A percentile compares a stretch with the other conserved stretches of the same genome.
These are phyloP conservation scores for Sebastes umbrosus DNA, from an alignment of 2,797 vertebrate species.

Conservation along the genomic window DNA sequence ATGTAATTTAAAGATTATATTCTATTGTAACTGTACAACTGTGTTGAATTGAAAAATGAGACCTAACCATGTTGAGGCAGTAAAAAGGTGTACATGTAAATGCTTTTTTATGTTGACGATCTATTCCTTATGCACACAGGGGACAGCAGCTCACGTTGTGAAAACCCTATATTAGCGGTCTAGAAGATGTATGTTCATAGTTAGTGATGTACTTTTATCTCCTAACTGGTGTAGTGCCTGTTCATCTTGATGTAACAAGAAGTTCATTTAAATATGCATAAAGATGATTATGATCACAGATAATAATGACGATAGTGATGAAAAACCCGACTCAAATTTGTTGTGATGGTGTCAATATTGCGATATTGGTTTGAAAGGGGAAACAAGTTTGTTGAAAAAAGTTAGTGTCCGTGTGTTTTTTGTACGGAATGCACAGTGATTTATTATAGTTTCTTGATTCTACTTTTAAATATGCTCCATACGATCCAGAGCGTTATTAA, in stretches of 20 bases:
- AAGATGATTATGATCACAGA: constrained; percentile 80
- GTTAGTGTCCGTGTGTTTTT: constrained; percentile 64
- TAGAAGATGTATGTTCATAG: constrained; percentile 85
- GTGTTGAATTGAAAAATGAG: constrained; percentile 84
- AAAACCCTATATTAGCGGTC: constrained; percentile 78
- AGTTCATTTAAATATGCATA: constrained; percentile 86
- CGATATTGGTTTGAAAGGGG: constrained; percentile 81
- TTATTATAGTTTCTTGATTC: neutral
- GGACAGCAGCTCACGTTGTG: constrained; percentile 75
- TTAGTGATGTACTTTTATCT: constrained; percentile 86
- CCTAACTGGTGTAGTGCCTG: constrained; percentile 88
- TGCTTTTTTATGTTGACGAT: constrained; percentile 83
- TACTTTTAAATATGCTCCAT: neutral
- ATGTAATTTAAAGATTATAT: constrained; percentile 89
- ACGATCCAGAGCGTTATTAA: too few species aligned
- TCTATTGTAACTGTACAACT: constrained; percentile 88
- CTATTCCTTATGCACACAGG: constrained; percentile 83
- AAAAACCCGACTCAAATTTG: constrained; percentile 75
- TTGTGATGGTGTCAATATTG: constrained; percentile 83
- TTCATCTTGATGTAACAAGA: constrained; percentile 85
- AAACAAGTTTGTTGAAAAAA: constrained; percentile 80
- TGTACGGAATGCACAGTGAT: neutral
- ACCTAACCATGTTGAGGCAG: constrained; percentile 82
- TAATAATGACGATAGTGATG: constrained; percentile 73
- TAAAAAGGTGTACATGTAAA: constrained; percentile 85